A percentile compares a stretch with the other conserved stretches of the same genome.
Evolutionary conservation across 2,797 vertebrate species (phyloP).

Genomic region (Crax fasciolata): DNA sequence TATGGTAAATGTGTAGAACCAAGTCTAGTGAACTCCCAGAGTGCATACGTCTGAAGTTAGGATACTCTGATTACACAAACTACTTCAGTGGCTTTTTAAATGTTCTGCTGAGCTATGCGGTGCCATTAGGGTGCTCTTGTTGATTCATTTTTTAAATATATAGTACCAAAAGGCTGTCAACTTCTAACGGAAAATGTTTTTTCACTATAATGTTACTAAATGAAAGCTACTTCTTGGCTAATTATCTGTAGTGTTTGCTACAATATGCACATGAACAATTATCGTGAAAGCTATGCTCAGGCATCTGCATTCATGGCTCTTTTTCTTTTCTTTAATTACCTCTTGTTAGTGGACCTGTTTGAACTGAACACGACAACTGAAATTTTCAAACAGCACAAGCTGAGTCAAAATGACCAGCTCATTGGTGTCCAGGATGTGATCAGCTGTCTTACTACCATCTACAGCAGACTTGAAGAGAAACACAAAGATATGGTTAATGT

Average conservation of each 20-base stretch:
- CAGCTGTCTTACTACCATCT: slow-evolving; percentile 93
- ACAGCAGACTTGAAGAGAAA: slow-evolving; percentile 94
- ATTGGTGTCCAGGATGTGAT: slow-evolving; percentile 94
- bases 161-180: not conserved
- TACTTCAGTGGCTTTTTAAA: not conserved
- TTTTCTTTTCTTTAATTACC: not conserved
- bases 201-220: not conserved
- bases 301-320: not conserved
- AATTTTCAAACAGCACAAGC: slow-evolving; percentile 93
- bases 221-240: not conserved
- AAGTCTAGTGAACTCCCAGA: not conserved
- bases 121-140: not conserved
- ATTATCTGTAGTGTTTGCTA: not conserved
- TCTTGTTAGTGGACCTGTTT: slow-evolving; percentile 91
- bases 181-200: not conserved
- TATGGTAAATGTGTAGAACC: not conserved
- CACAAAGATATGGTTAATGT: slow-evolving; percentile 96
- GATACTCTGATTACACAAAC: not conserved
- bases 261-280: not conserved
- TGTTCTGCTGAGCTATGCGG: not conserved
- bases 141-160: not conserved
- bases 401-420: slow-evolving; percentile 92
- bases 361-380: slow-evolving; percentile 92
- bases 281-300: not conserved
- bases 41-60: not conserved